Base-by-base conservation (phyloP, 2,888 invertebrate species). In the Drosophila neonasuta region DNA sequence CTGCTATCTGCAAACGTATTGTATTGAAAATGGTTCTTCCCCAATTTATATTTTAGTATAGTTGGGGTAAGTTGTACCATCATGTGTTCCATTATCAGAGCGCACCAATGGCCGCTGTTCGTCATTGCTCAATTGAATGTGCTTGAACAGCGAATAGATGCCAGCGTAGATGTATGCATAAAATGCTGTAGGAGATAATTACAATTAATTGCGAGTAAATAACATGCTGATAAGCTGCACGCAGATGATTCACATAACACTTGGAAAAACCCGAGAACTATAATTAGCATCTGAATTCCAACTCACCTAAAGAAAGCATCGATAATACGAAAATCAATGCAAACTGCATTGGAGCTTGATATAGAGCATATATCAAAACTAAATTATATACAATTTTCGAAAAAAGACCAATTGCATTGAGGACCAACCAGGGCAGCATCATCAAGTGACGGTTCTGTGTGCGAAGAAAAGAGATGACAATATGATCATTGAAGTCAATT, bases 371-470 rank as follows among this genome's bases (percentile, higher is more conserved):
- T 4, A 41, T 2, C 13, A 41, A 9, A 15, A 13, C 39, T 9
- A 41, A 41, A 7, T 41, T 13, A 41, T 15, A 15, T 7, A 41
- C 2, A 15, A 7, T 15, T 15, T 15, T 13, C 0, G 13, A 15
- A 41, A 41, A 7, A 41, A 41, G 13, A 7, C 39, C 15, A 41
- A 41, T 2, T 13, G 13, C 39, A 15, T 41, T 13, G 3, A 41
- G 39, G 8, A 15, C 15, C 39, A 41, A 15, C 39, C 39, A 41
- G 8, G 39, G 39, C 13, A 41, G 13, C 8, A 41, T 15, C 39
- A 41, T 41, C 15, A 41, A 41, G 3, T 41, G 39, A 15, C 39
- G 39, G 13, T 41, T 41, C 39, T 41, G 13, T 41, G 39, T 41
- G 11, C n/a, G 7, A 39, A 32, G 9, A 10, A 32, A 32, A 32